Conservation (phyloP, 2,888 invertebrate species). For the Colletes collaris region DNA sequence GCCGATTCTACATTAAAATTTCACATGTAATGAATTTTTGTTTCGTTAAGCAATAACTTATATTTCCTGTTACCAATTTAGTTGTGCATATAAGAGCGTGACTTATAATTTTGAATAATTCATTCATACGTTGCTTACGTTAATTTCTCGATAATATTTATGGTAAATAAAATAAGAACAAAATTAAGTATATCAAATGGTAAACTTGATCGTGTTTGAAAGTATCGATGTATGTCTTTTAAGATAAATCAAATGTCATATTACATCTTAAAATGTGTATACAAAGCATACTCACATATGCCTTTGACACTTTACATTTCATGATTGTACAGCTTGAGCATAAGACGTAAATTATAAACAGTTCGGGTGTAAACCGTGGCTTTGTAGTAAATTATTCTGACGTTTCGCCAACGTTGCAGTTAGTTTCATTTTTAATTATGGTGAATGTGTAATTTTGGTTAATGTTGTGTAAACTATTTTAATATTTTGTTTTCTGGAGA, state of each 20-base stretch:
- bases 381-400: too few relatives aligned
- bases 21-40: background rate
- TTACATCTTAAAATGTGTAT: slow-evolving; percentile 25
- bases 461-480: too few relatives aligned
- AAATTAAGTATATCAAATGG: background rate
- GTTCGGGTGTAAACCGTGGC: too few relatives aligned
- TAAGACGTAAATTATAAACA: slow-evolving; percentile 38
- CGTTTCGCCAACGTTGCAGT: too few relatives aligned
- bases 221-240: background rate
- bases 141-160: background rate
- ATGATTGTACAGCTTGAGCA: slow-evolving; percentile 61
- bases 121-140: slow-evolving; percentile 3
- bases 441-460: too few relatives aligned
- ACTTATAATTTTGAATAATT: background rate
- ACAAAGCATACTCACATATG: slow-evolving; percentile 22
- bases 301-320: slow-evolving; percentile 34
- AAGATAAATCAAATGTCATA: slow-evolving; percentile 18
- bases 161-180: background rate
- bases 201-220: slow-evolving; percentile 4
- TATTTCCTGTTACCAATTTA: slow-evolving; percentile 9
- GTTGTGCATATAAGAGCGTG: background rate
- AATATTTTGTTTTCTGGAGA: too few relatives aligned
- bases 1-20: background rate
- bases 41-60: background rate
- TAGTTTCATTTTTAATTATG: too few relatives aligned